Evolutionary conservation across 1,140 invertebrate species (phyloP).

Genomic region (Drosophila murphyi): DNA sequence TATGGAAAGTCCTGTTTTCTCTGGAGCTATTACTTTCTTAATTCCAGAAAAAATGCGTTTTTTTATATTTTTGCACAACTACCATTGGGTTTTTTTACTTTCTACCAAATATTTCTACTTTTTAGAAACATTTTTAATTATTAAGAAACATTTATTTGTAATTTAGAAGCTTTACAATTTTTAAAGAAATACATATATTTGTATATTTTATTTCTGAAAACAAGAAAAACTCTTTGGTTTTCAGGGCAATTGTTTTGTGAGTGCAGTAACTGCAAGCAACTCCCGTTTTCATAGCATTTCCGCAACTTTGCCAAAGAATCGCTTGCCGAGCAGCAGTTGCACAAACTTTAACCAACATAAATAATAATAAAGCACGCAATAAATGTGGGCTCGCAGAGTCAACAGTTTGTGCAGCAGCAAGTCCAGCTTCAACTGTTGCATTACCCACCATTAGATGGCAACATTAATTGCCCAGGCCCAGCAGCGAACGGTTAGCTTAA

Average conservation of each 20-base stretch:
- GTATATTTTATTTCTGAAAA: no score
- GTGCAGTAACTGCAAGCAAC: not conserved
- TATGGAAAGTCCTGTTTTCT: no score
- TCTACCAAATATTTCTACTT: no score
- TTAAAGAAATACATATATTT: no score
- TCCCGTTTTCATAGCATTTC: not conserved
- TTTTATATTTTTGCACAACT: not conserved
- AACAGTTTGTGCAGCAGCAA: not conserved
- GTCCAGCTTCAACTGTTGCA: constrained; percentile 4
- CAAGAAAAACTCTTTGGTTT: no score
- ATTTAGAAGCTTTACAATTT: no score
- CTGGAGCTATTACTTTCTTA: no score
- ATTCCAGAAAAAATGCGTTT: no score
- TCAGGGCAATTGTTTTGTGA: no score
- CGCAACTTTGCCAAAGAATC: constrained; percentile 37
- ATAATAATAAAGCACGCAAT: constrained; percentile 24
- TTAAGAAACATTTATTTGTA: no score
- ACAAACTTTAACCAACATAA: constrained; percentile 24
- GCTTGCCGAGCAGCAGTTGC: constrained; percentile 14
- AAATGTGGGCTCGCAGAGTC: constrained; percentile 27
- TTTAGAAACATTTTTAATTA: no score
- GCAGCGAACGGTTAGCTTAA: not conserved
- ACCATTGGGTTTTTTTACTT: not conserved
- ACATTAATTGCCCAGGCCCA: constrained; percentile 26
- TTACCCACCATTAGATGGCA: not conserved